phyloP scores from a whole-genome alignment of 2,113 vertebrate species.

The Eolophus roseicapilla region DNA sequence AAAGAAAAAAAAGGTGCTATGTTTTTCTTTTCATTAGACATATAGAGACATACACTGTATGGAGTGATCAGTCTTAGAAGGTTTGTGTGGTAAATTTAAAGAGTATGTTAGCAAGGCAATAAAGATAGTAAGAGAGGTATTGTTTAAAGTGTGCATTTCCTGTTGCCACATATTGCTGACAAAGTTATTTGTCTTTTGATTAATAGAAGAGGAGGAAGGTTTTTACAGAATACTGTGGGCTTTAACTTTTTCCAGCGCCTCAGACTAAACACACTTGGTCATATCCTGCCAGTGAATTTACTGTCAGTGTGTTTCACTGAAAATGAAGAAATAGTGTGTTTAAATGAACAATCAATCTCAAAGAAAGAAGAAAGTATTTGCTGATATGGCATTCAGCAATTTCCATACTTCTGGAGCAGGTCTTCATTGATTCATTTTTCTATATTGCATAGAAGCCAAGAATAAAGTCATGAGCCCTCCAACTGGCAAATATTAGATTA shows the following conservation, averaged over 20 bases:
- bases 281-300: conserved; percentile 2
- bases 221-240: neutral
- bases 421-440: neutral
- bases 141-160: neutral
- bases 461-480: neutral
- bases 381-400: neutral
- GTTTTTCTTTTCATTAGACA: neutral
- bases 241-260: neutral
- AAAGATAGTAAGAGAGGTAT: neutral
- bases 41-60: neutral
- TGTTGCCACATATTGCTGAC: neutral
- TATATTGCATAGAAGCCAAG: neutral
- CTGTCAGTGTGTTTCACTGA: neutral
- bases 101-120: neutral
- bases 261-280: conserved; percentile 23
- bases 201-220: neutral
- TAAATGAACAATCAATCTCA: neutral
- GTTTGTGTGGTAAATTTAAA: neutral
- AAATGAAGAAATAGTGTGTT: neutral
- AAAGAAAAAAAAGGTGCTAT: neutral
- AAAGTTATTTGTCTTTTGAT: conserved; percentile 4
- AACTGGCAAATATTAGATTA: neutral
- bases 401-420: neutral
- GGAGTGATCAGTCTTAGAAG: neutral
- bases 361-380: neutral